These are phyloP conservation scores for Prionailurus viverrinus DNA, from an alignment of 2,113 vertebrate species.

Conservation along the genomic window DNA sequence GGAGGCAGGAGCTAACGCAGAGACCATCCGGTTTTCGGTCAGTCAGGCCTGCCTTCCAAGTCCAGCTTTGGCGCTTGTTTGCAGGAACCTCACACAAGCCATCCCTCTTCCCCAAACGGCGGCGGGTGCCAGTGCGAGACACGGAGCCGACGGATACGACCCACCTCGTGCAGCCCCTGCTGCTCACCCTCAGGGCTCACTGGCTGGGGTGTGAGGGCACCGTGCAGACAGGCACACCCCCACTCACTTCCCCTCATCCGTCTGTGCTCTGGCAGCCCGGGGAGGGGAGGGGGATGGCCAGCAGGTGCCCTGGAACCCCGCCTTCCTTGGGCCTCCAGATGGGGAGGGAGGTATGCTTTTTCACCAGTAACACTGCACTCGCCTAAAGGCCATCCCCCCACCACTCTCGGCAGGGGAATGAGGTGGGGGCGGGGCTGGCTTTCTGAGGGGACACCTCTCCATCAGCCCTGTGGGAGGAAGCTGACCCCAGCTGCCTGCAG, in stretches of 20 bases:
- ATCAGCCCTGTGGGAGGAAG: neutral
- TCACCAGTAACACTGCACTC: neutral
- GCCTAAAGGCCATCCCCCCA: neutral
- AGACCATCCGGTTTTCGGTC: neutral
- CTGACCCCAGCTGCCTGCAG: neutral
- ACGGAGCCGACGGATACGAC: rapidly evolving
- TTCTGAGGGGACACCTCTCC: neutral
- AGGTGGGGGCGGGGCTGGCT: neutral
- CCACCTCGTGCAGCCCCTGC: no score
- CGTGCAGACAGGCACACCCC: neutral
- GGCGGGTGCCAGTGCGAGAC: neutral
- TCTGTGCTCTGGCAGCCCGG: neutral
- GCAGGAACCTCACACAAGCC: neutral
- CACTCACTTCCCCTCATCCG: neutral
- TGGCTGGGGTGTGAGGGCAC: no score
- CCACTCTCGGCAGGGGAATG: neutral
- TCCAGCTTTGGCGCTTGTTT: neutral
- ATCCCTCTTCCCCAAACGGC: neutral
- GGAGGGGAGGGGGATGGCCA: no score
- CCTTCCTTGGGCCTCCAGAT: neutral
- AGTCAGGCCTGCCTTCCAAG: neutral
- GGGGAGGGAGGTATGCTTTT: neutral
- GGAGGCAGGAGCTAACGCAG: neutral
- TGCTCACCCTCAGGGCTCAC: neutral
- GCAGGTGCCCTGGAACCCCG: neutral